phyloP scores from a whole-genome alignment of 2,113 vertebrate species.

The Phaetusa simplex region DNA sequence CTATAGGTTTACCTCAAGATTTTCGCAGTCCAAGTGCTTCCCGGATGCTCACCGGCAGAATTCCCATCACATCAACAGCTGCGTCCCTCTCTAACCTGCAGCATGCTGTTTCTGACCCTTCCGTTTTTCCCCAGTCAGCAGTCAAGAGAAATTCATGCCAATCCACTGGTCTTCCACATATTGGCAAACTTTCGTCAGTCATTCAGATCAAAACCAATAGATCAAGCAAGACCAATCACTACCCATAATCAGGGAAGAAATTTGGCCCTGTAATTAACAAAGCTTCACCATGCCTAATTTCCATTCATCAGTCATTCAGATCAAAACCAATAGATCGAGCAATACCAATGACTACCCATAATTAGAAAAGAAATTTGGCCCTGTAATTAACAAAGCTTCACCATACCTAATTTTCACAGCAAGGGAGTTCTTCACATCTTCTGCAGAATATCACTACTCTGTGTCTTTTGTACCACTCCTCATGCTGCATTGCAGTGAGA shows the following conservation, averaged over 20 bases:
- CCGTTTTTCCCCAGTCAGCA: neutral
- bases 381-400: neutral
- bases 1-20: neutral
- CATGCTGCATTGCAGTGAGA: neutral
- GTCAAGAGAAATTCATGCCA: neutral
- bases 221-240: neutral
- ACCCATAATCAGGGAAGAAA: neutral
- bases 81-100: neutral
- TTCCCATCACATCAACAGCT: neutral
- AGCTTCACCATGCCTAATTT: neutral
- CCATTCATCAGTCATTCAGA: neutral
- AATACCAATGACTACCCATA: neutral
- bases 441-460: neutral
- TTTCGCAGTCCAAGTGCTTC: neutral
- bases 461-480: neutral
- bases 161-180: neutral
- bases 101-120: neutral
- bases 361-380: neutral
- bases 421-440: neutral
- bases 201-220: neutral
- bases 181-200: neutral
- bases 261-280: neutral
- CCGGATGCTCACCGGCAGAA: fast-evolving
- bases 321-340: fast-evolving
- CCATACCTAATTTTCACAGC: neutral